A percentile compares a stretch with the other conserved stretches of the same genome.
phyloP scores from a whole-genome alignment of 2,797 vertebrate species.

The Parauchenoglanis ngamensis region DNA sequence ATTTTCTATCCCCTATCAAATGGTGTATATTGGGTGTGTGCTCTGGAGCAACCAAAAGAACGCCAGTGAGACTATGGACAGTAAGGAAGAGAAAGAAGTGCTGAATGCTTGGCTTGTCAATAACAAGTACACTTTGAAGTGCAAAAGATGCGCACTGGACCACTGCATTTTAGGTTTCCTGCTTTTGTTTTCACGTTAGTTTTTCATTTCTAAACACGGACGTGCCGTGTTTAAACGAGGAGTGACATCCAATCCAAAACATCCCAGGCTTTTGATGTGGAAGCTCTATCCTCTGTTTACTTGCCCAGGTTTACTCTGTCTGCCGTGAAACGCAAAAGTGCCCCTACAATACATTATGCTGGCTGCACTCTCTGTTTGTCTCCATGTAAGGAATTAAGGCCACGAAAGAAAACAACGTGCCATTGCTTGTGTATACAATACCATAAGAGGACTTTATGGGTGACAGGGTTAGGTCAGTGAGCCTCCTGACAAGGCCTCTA shows the following conservation, averaged over 20 bases:
- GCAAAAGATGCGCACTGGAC: slow-evolving; percentile 56
- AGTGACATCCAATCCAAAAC: slow-evolving; percentile 73
- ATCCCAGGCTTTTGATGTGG: slow-evolving; percentile 75
- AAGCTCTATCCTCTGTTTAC: slow-evolving; percentile 66
- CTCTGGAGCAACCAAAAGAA: neutral
- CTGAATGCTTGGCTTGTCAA: slow-evolving; percentile 13
- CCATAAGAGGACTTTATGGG: slow-evolving; percentile 77
- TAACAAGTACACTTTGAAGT: slow-evolving; percentile 52
- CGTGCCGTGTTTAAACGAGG: slow-evolving; percentile 63
- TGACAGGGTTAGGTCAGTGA: slow-evolving; percentile 66
- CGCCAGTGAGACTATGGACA: slow-evolving; percentile 22
- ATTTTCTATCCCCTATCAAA: slow-evolving; percentile 45
- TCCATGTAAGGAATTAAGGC: slow-evolving; percentile 78
- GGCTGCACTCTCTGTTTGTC: slow-evolving; percentile 63
- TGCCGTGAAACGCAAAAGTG: slow-evolving; percentile 37
- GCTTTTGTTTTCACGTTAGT: slow-evolving; percentile 73
- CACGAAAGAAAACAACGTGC: slow-evolving; percentile 72
- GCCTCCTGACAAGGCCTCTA: slow-evolving; percentile 60
- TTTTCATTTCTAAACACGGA: slow-evolving; percentile 71
- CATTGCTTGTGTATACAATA: slow-evolving; percentile 71
- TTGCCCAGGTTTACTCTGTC: slow-evolving; percentile 42
- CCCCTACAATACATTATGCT: slow-evolving; percentile 40
- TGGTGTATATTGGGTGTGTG: slow-evolving; percentile 22
- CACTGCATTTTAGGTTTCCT: slow-evolving; percentile 67
- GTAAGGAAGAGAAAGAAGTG: slow-evolving; percentile 12